These are phyloP conservation scores for Paracyclopina nana DNA, from an alignment of 1,140 invertebrate genomes.

Conservation along the genomic window DNA sequence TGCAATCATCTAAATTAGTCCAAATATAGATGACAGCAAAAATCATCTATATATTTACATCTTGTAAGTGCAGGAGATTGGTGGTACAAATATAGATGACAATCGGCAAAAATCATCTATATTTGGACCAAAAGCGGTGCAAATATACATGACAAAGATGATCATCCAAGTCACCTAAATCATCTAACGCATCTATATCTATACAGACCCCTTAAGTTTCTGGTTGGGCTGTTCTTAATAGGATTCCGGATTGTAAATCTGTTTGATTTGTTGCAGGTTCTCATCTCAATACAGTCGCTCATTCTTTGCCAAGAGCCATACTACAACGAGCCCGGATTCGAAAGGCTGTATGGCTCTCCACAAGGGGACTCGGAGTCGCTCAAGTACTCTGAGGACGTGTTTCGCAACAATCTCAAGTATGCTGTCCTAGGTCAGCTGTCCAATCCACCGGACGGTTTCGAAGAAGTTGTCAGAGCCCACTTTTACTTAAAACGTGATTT, in stretches of 20 bases:
- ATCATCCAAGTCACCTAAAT: too few species aligned
- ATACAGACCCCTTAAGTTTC: not conserved
- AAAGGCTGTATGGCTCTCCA: slow-evolving; percentile 67
- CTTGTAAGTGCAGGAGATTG: too few species aligned
- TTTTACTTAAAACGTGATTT: slow-evolving; percentile 6
- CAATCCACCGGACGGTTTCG: slow-evolving; percentile 79
- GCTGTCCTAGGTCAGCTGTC: slow-evolving; percentile 82
- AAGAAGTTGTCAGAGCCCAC: slow-evolving; percentile 41
- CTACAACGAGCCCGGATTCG: slow-evolving; percentile 95
- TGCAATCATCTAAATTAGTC: too few species aligned
- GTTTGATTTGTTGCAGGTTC: slow-evolving; percentile 38
- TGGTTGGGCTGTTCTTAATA: not conserved
- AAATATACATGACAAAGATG: too few species aligned
- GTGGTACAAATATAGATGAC: too few species aligned
- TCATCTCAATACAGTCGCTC: slow-evolving; percentile 87
- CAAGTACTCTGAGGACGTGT: slow-evolving; percentile 22
- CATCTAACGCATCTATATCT: too few species aligned
- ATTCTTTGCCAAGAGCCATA: slow-evolving; percentile 91
- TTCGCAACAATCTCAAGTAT: slow-evolving; percentile 21
- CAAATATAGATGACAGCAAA: too few species aligned
- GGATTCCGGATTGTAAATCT: not conserved
- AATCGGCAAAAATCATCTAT: too few species aligned
- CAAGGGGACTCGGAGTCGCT: slow-evolving; percentile 38
- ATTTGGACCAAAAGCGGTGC: too few species aligned
- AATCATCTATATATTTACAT: too few species aligned